phyloP scores from a whole-genome alignment of 2,888 invertebrate species.

The Masnerella sp. region DNA sequence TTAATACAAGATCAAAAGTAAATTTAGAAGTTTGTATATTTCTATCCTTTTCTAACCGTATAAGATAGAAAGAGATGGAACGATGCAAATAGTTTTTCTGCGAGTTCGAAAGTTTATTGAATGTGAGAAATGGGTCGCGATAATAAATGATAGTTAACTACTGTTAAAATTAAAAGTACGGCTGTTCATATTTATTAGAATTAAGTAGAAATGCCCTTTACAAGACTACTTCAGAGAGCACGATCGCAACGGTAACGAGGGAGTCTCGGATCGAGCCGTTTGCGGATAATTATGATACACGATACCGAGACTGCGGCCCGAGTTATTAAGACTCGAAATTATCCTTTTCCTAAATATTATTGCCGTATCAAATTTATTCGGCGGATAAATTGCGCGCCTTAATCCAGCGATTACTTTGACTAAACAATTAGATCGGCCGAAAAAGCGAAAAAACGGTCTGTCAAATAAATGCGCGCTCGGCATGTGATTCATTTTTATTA shows the following conservation, averaged over 20 bases:
- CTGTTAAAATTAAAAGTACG: conserved; percentile 31
- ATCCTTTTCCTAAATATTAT: conserved; percentile 53
- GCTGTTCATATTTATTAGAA: conserved; percentile 71
- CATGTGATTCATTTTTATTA: not conserved
- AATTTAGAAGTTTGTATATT: no score
- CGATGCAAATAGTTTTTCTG: no score
- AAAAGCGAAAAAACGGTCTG: no score
- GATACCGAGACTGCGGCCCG: conserved; percentile 61
- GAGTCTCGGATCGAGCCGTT: conserved; percentile 68
- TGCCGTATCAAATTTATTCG: conserved; percentile 31
- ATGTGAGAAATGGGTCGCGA: not conserved
- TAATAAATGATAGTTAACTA: conserved; percentile 40
- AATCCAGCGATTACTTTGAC: conserved; percentile 6
- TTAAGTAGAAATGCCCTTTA: conserved; percentile 67
- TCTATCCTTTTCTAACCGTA: no score
- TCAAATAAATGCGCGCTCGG: no score
- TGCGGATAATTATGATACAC: conserved; percentile 75
- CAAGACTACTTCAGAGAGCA: conserved; percentile 56
- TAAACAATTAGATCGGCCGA: conserved; percentile 21
- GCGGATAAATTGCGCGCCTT: conserved; percentile 25
- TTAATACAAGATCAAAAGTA: no score
- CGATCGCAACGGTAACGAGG: conserved; percentile 65
- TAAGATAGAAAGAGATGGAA: no score
- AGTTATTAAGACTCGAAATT: conserved; percentile 62
- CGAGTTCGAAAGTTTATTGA: no score